Evolutionary conservation across 92 coral and sea anemone genomes (phyloP), one percentile per base, ranked within the genome.

Genomic region (Siderastrea siderea): DNA sequence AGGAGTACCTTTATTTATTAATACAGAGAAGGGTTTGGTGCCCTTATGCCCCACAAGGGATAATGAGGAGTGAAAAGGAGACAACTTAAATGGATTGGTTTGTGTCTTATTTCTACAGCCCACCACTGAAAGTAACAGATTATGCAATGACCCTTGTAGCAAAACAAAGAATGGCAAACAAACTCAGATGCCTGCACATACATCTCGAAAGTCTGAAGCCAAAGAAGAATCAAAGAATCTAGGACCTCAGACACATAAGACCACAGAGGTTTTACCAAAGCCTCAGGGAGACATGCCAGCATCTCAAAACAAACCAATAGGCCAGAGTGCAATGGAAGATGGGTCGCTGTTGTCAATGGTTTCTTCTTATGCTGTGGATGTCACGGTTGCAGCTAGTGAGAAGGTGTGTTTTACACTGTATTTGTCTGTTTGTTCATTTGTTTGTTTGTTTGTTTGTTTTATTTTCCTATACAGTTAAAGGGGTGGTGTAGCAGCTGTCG

Each of bases 341-440:
- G 87, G 74, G 9, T 73, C 87, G 60, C 87, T 95, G 75, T 62
- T 95, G 52, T 90, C 95, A 11, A 71, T 90, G 66, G 87, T 95
- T 38, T 84, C 90, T 0, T 72, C 74, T 48, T 83, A 68, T 53
- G 71, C 90, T 43, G 85, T 91, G 38, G 99, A 97, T 90, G 90
- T 95, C 26, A 94, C 99, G 54, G 93, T 97, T 7, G 99, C 98
- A 53, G 94, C 96, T 19, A 93, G 95, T 85, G 99, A 95, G 71
- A 93, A 95, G 98, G 98, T 95, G 19, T 44, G 48, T 6, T 17
- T 0, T 15, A 15, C 7, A 14, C 9, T 0, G 19, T 72, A 10
- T 4, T 14, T 16, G 15, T 8, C 5, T 4, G 14, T n/a, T 47
- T 49, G 49, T 16, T 82, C 6, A 52, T 26, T 26, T 26, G 38